These are phyloP conservation scores for Sphaerophoria taeniata DNA, from an alignment of 2,888 invertebrate species.

Conservation along the genomic window DNA sequence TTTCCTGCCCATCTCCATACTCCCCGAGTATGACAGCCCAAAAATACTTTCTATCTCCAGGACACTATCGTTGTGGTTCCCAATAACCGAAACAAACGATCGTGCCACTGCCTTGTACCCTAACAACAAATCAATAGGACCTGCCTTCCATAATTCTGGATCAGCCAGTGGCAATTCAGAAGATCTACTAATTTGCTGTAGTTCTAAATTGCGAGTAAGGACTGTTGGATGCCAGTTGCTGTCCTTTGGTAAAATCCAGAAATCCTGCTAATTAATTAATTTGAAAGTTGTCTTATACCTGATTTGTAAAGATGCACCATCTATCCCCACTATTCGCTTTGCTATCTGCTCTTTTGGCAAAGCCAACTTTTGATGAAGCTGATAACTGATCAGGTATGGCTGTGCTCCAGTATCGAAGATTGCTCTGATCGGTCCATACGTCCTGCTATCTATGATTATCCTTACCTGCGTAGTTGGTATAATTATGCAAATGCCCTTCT, in stretches of 20 bases:
- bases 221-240: constrained; percentile 4
- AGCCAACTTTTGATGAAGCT: neutral
- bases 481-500: neutral
- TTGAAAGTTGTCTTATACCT: neutral
- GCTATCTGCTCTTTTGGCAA: neutral
- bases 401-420: neutral
- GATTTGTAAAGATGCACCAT: neutral
- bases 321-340: neutral
- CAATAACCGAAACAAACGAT: neutral
- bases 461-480: too few species aligned
- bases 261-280: neutral
- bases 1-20: too few species aligned
- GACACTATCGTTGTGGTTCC: neutral
- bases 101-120: neutral
- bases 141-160: neutral
- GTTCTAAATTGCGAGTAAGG: neutral
- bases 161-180: neutral
- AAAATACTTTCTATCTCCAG: neutral
- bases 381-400: neutral
- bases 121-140: neutral
- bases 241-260: constrained; percentile 14
- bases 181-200: neutral
- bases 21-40: neutral
- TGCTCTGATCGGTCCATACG: neutral
- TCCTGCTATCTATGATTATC: neutral